Conservation (phyloP, 2,888 invertebrate species). For the Candidula unifasciata region DNA sequence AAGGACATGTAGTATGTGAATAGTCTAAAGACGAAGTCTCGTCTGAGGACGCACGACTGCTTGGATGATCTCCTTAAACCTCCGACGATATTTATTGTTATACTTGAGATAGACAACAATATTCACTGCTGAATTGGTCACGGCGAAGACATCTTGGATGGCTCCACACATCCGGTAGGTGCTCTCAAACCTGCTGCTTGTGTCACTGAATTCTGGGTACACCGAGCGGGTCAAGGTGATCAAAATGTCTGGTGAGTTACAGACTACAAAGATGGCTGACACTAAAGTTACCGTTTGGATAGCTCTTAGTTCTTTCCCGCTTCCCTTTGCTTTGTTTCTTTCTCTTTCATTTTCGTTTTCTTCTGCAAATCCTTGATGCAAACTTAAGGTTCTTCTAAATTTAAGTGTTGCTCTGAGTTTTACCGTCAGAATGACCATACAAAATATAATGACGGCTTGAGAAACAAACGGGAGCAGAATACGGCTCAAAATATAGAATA, state of each 20-base stretch:
- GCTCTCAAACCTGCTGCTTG: background rate
- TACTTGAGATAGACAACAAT: conserved; percentile 29
- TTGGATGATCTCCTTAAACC: background rate
- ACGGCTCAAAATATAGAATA: conserved; percentile 14
- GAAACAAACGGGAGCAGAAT: background rate
- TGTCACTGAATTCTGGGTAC: conserved; percentile 24
- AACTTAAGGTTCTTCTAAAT: background rate
- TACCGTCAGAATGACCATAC: background rate
- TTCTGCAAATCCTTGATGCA: background rate
- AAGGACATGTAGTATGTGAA: too few relatives aligned
- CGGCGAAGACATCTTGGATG: conserved; percentile 23
- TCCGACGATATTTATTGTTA: conserved; percentile 16
- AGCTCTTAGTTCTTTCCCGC: conserved; percentile 2
- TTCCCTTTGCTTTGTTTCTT: background rate
- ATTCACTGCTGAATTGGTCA: conserved; percentile 21
- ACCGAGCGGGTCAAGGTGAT: background rate
- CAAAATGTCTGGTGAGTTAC: conserved; percentile 32
- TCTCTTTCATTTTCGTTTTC: background rate
- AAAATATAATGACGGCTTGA: background rate
- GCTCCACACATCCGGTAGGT: background rate
- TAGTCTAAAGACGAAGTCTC: too few relatives aligned
- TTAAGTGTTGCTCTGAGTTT: background rate
- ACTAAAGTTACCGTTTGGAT: conserved; percentile 32
- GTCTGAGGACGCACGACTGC: background rate
- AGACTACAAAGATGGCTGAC: conserved; percentile 32